phyloP scores from a whole-genome alignment of 1,140 invertebrate genomes.

The Drosophila pruinosa region DNA sequence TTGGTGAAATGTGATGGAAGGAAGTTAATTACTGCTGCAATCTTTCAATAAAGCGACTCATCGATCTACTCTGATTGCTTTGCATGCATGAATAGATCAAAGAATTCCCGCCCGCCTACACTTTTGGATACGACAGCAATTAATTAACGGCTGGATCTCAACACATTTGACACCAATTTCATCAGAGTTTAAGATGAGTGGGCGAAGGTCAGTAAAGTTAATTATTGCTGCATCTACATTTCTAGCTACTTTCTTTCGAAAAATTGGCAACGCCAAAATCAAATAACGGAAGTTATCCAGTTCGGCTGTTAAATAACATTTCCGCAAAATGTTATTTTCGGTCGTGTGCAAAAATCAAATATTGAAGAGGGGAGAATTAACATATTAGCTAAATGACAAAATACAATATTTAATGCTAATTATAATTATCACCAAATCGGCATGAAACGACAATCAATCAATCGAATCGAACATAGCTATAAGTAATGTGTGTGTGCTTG shows the following conservation, averaged over 20 bases:
- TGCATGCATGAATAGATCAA: not conserved
- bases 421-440: slow-evolving; percentile 20
- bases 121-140: not conserved
- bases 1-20: not conserved
- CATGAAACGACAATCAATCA: slow-evolving; percentile 3
- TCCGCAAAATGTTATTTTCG: not conserved
- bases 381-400: not conserved
- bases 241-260: not conserved
- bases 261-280: not conserved
- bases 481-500: not conserved
- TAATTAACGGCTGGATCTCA: slow-evolving; percentile 3
- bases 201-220: too few species aligned
- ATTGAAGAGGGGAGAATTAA: not conserved
- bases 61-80: not conserved
- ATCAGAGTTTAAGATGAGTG: too few species aligned
- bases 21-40: not conserved
- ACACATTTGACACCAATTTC: slow-evolving; percentile 8
- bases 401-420: slow-evolving; percentile 11
- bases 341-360: slow-evolving; percentile 28
- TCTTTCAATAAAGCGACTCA: not conserved
- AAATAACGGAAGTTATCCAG: not conserved
- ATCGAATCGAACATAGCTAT: not conserved
- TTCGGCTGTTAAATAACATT: not conserved
- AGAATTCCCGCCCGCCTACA: not conserved
- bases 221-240: not conserved